Base-by-base conservation (phyloP, 2,113 vertebrate species). In the Phaethon lepturus region DNA sequence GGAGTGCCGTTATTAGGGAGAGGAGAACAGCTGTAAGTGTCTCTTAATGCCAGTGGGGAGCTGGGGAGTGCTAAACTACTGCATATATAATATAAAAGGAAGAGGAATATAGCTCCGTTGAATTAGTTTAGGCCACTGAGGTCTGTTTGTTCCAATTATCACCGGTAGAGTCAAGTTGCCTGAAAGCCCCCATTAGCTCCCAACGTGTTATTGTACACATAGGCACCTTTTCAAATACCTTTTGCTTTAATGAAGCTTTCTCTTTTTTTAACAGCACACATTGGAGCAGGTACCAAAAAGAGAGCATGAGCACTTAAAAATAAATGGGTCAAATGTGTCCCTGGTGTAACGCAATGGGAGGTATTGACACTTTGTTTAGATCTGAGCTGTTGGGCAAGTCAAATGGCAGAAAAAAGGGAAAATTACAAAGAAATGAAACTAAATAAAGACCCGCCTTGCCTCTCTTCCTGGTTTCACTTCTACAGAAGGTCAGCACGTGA, bases 111-210 rank as follows among this genome's bases (percentile, higher is more conserved):
- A 85, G 81, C 84, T 92, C 49, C 35, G 17, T 76, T 73, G 93
- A 92, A 87, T 87, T 56, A 59, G 67, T 45, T 35, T 17, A 81
- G 78, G 68, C 92, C 93, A 84, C 80, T 18, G 91, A 91, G 78
- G 35, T 97, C 92, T 91, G 81, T 95, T 97, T 92, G 95, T 96
- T 97, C 96, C 97, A 97, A 74, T 97, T 95, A 94, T 78, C 77
- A 60, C 33, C 6, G 62, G 83, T 84, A 88, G 71, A 79, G 72
- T 53, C 79, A 77, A 95, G 72, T 72, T 84, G 69, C 76, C 62
- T 75, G 69, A 91, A 92, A 89, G 75, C 83, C 62, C 64, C 93
- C 87, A 91, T 96, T 94, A 95, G 55, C 85, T 97, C 64, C 84
- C 91, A 73, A 40, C 6, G 13, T 68, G 60, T 86, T 86, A 69